Base-by-base conservation (phyloP, 2,888 invertebrate genomes). In the Sinohyriopsis cumingii region DNA sequence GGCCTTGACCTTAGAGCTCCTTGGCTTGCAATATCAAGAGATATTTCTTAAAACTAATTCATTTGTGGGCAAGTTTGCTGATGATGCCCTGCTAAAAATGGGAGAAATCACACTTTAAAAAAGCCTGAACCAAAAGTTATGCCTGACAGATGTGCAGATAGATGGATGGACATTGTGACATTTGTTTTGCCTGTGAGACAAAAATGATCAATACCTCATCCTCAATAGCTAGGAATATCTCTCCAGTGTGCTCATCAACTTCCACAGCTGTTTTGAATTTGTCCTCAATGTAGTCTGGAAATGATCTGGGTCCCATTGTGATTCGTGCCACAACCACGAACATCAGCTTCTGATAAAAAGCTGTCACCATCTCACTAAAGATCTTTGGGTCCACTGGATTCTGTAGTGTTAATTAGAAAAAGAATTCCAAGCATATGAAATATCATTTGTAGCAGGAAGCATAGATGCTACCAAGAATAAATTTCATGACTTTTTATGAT, bases 241-340 rank as follows among this genome's bases (percentile, higher is more conserved):
- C 76, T 54, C 75, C 73, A 22, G 76, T 76, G 62, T 75, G 68
- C 0, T 79, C 72, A 67, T 86, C 84, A 64, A 83, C 81, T 69
- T 85, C 83, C 18, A 79, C 68, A 18, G 84, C 77, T 45, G 79
- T 73, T 62, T 83, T 84, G 24, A 86, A 73, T 69, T 85, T 85
- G 53, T 75, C 77, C 20, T 73, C 72, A 15, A 86, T 70, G 56
- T 79, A 81, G 28, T 83, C 80, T 18, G 79, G 67, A 55, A 84
- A 67, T 9, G 78, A 72, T 45, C 71, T 68, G 15, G 84, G 79
- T 22, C 79, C 76, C 84, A 86, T 80, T 19, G 82, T 79, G 15
- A 79, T 70, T 20, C 82, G 75, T 24, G 77, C 72, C 24, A 82
- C 77, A 64, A 73, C 74, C 24, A 84, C 82, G 56, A 74, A 74